These are phyloP conservation scores for Pinna nobilis DNA, from an alignment of 1,140 invertebrate genomes.

Conservation along the genomic window DNA sequence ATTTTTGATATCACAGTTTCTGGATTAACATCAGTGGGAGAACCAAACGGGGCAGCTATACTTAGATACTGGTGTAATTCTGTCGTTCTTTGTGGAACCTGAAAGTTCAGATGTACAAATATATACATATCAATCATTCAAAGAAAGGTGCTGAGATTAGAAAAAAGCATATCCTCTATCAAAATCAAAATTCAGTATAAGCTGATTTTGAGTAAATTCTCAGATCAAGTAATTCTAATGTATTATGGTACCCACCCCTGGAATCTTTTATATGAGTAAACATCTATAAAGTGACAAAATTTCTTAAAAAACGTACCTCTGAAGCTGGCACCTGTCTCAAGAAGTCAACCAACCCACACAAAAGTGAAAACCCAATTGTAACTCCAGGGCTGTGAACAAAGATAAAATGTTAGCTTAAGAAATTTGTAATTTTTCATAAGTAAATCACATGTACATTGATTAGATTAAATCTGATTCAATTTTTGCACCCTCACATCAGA, in stretches of 20 bases:
- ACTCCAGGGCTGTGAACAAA: conserved; percentile 59
- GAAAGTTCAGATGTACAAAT: conserved; percentile 3
- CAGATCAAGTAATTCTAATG: too few species aligned
- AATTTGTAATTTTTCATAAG: background rate
- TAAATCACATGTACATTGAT: background rate
- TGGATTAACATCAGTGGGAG: conserved; percentile 52
- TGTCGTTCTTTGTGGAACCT: conserved; percentile 50
- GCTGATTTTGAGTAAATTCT: too few species aligned
- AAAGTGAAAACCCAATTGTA: conserved; percentile 60
- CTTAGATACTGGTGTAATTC: conserved; percentile 60
- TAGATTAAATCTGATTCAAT: background rate
- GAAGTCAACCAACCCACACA: conserved; percentile 61
- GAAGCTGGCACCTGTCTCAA: conserved; percentile 44
- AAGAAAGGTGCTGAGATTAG: background rate
- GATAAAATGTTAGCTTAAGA: background rate
- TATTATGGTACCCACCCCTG: too few species aligned
- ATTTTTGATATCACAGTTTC: conserved; percentile 59
- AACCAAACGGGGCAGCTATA: conserved; percentile 66
- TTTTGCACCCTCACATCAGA: background rate
- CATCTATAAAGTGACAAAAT: too few species aligned
- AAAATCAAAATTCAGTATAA: too few species aligned
- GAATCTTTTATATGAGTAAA: too few species aligned
- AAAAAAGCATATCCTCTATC: too few species aligned
- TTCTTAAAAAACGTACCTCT: too few species aligned
- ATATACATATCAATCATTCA: background rate